These are phyloP conservation scores for Pandemis corylana DNA, from an alignment of 2,888 invertebrate genomes.

Conservation along the genomic window DNA sequence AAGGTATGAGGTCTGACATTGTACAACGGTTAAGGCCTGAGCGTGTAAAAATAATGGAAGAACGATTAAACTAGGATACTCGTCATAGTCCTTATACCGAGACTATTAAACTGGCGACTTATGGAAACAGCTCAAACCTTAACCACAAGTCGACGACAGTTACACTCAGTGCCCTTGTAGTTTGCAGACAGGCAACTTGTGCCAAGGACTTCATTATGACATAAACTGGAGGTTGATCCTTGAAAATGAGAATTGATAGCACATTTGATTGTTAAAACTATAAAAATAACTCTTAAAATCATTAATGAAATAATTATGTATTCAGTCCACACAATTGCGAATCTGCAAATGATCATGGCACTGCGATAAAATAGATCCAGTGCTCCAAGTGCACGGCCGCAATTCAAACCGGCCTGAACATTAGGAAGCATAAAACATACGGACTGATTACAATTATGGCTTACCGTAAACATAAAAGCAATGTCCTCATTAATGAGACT, in stretches of 20 bases:
- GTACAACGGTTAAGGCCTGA: conserved; percentile 15
- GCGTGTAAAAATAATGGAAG: conserved; percentile 32
- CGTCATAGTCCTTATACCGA: background rate
- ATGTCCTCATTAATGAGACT: conserved; percentile 19
- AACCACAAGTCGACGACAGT: conserved; percentile 18
- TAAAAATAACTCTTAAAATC: conserved; percentile 37
- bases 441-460: conserved; percentile 33
- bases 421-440: conserved; percentile 14
- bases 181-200: conserved; percentile 21
- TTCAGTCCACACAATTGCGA: conserved; percentile 40
- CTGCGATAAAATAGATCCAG: conserved; percentile 35
- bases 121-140: conserved; percentile 17
- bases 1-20: conserved; percentile 5
- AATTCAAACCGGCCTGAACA: conserved; percentile 14
- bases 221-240: conserved; percentile 11
- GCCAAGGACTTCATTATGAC: background rate
- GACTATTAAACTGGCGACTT: conserved; percentile 4
- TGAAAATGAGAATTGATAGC: conserved; percentile 15
- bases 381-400: conserved; percentile 16
- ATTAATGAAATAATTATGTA: conserved; percentile 36
- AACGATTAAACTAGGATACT: conserved; percentile 15
- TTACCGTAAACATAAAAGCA: conserved; percentile 20
- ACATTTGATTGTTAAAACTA: conserved; percentile 36
- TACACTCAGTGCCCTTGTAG: conserved; percentile 9
- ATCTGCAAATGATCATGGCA: conserved; percentile 41